Base-by-base conservation (phyloP, 92 coral and sea anemone species). In the Parazoanthus atlanticus region DNA sequence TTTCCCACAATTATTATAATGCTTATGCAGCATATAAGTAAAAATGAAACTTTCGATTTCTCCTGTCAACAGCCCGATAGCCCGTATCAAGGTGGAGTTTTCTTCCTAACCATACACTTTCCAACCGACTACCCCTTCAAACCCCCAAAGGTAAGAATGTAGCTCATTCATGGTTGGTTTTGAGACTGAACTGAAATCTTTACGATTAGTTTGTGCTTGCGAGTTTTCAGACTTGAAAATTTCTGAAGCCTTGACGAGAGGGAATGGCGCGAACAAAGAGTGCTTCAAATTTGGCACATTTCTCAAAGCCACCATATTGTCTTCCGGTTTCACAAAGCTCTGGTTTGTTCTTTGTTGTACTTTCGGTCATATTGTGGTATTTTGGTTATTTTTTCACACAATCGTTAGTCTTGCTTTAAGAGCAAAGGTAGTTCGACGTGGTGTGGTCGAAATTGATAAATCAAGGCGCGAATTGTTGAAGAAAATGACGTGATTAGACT, bases 101-200 rank as follows among this genome's bases (percentile, higher is more conserved):
- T 97, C 88, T 97, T 97, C 94, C 96, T 97, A 67, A 93, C 98
- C 83, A 97, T 97, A 79, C 99, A 97, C 70, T 97, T 97, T 89
- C 99, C 99, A 47, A 97, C 99, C 65, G 99, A 97, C 88, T 97
- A 97, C 88, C 99, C 99, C 26, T 97, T 97, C 93, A 97, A 97
- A 91, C 99, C 99, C 21, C 99, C 99, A 82, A 97, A 97, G 98
- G 99, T 97, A 93, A 89, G 97, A 74, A n/a, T 52, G 15, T 19
- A 32, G 54, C 5, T n/a, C 56, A 75, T 73, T 86, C 2, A 5
- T 76, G 78, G 41, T 29, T n/a, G 77, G 66, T 76, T 75, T 56
- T 52, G 80, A 40, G 40, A 61, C 9, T 36, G 54, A 25, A 11
- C 17, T 2, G n/a, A 73, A 73, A 52, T 38, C 19, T 85, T 21